A percentile compares a stretch with the other conserved stretches of the same genome.
phyloP scores from a whole-genome alignment of 2,113 vertebrate species.

The Sula dactylatra region DNA sequence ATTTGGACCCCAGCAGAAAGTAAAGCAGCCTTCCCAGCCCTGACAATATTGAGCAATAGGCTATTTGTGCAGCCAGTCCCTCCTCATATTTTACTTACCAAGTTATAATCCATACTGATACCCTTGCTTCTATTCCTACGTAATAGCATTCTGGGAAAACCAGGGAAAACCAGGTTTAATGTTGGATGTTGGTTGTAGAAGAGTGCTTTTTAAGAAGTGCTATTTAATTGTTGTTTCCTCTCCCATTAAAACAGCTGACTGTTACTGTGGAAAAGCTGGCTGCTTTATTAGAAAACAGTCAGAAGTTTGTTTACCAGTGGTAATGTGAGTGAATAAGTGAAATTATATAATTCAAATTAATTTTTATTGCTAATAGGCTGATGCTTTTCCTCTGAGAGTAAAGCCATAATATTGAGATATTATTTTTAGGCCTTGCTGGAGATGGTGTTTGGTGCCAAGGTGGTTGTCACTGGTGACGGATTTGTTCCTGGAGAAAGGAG shows the following conservation, averaged over 20 bases:
- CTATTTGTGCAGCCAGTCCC: background rate
- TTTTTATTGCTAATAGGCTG: background rate
- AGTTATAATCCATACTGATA: background rate
- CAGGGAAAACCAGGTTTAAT: background rate
- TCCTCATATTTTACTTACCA: background rate
- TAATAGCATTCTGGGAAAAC: background rate
- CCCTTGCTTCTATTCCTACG: background rate
- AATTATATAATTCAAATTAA: background rate
- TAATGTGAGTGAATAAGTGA: background rate
- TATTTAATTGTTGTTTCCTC: background rate
- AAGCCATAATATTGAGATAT: constrained; percentile 1
- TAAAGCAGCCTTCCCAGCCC: background rate
- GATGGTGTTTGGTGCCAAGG: constrained; percentile 92
- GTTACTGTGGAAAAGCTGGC: background rate
- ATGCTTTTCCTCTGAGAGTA: background rate
- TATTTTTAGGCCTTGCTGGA: constrained; percentile 88
- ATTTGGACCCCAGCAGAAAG: background rate
- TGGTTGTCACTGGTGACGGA: constrained; percentile 94
- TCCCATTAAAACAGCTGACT: background rate
- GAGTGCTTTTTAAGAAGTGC: background rate
- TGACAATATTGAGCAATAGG: background rate
- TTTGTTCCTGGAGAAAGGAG: constrained; percentile 96
- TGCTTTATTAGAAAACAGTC: background rate
- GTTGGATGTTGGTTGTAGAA: background rate
- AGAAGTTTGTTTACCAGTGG: background rate